These are phyloP conservation scores for Myopa tessellatipennis DNA, from an alignment of 2,888 invertebrate genomes.

Conservation along the genomic window DNA sequence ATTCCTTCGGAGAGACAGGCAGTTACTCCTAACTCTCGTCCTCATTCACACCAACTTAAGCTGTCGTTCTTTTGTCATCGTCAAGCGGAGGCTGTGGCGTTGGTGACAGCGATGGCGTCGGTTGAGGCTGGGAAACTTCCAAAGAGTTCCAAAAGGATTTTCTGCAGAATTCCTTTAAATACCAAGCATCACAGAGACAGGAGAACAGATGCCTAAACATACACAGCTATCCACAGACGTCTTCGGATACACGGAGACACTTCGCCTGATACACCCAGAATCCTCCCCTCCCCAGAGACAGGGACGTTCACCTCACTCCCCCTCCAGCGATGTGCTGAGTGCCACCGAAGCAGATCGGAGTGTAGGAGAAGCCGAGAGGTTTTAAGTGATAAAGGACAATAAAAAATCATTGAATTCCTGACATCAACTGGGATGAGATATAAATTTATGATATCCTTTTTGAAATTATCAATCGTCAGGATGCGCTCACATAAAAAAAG, in stretches of 20 bases:
- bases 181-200: neutral
- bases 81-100: neutral
- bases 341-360: too few species aligned
- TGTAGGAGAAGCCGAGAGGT: constrained; percentile 10
- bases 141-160: constrained; percentile 24
- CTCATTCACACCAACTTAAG: constrained; percentile 9
- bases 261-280: neutral
- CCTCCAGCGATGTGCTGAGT: too few species aligned
- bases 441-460: constrained; percentile 33
- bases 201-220: neutral
- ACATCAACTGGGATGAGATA: constrained; percentile 27
- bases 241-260: neutral
- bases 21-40: neutral
- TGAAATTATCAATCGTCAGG: constrained; percentile 21
- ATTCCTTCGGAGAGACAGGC: neutral
- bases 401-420: constrained; percentile 35
- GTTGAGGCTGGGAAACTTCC: neutral
- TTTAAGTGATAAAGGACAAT: constrained; percentile 30
- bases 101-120: neutral
- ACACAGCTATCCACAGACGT: neutral
- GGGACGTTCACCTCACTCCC: neutral
- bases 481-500: constrained; percentile 18
- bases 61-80: constrained; percentile 11
- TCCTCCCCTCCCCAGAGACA: neutral
- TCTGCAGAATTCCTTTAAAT: constrained; percentile 16